A percentile compares a stretch with the other conserved stretches of the same genome.
These are phyloP conservation scores for Channallabes apus DNA, from an alignment of 2,797 vertebrate species.

Conservation along the genomic window DNA sequence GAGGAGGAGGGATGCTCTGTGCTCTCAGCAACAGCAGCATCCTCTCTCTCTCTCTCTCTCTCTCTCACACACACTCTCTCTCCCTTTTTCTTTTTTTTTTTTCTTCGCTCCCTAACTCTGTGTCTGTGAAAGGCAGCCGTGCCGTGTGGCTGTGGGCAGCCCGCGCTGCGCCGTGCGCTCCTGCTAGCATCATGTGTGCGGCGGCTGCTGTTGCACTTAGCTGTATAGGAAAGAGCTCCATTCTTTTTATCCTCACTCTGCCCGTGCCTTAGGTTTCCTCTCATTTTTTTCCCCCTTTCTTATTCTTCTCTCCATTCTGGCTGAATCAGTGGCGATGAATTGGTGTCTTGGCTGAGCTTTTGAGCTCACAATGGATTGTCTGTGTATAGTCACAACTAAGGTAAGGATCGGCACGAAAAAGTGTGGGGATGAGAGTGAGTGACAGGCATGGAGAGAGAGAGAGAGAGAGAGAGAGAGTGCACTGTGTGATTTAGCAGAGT, in stretches of 20 bases:
- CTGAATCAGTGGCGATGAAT: slow-evolving; percentile 80
- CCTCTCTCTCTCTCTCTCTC: slow-evolving; percentile 50
- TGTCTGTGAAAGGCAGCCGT: slow-evolving; percentile 38
- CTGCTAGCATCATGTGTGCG: slow-evolving; percentile 75
- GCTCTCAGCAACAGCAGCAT: slow-evolving; percentile 50
- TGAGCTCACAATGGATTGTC: slow-evolving; percentile 89
- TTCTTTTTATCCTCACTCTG: slow-evolving; percentile 78
- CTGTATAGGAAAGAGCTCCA: slow-evolving; percentile 80
- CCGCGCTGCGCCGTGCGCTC: slow-evolving; percentile 24
- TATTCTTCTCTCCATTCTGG: slow-evolving; percentile 67
- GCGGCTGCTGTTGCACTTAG: slow-evolving; percentile 51
- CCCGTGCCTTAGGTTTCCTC: slow-evolving; percentile 72
- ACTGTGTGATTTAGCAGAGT: slow-evolving; percentile 27
- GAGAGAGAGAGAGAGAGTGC: slow-evolving; percentile 43
- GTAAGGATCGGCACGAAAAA: slow-evolving; percentile 77
- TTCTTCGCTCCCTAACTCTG: slow-evolving; percentile 30
- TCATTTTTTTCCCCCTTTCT: slow-evolving; percentile 40
- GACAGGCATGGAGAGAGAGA: slow-evolving; percentile 44
- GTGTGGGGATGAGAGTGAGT: slow-evolving; percentile 35
- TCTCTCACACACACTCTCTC: slow-evolving; percentile 21
- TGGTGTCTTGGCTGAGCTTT: slow-evolving; percentile 76
- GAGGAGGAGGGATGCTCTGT: slow-evolving; percentile 52
- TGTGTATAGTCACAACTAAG: slow-evolving; percentile 98
- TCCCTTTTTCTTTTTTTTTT: slow-evolving; percentile 25
- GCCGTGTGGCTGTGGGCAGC: slow-evolving; percentile 70